These are phyloP conservation scores for Acipenser ruthenus DNA, from an alignment of 2,797 vertebrate genomes.

Conservation along the genomic window DNA sequence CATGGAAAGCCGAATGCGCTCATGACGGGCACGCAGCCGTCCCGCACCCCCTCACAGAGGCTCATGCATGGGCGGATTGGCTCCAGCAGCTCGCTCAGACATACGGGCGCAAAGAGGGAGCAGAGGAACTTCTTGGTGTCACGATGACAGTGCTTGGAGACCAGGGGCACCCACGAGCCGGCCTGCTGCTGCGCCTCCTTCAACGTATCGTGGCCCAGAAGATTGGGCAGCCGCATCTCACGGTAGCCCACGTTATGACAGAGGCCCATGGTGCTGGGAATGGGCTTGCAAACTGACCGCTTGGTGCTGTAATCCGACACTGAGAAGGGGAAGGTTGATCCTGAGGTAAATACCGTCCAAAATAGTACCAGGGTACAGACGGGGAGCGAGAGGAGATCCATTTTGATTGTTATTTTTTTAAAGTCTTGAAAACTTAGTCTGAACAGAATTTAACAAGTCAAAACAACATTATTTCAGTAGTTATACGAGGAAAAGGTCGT, in stretches of 20 bases:
- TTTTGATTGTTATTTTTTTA: background rate
- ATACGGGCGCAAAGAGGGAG: constrained; percentile 70
- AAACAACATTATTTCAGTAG: background rate
- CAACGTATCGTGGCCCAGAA: constrained; percentile 64
- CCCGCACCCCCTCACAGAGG: constrained; percentile 61
- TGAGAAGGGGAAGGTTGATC: constrained; percentile 26
- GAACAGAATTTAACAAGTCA: background rate
- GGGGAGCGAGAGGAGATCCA: constrained; percentile 4
- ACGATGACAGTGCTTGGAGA: constrained; percentile 64
- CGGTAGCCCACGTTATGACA: constrained; percentile 66
- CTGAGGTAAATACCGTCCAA: constrained; percentile 9
- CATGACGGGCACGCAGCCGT: constrained; percentile 69
- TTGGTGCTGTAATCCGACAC: constrained; percentile 38
- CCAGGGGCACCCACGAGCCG: constrained; percentile 63
- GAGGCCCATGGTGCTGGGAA: constrained; percentile 60
- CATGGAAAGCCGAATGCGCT: constrained; percentile 70
- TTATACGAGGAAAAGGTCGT: background rate
- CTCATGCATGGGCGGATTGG: constrained; percentile 57
- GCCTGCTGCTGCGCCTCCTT: constrained; percentile 68
- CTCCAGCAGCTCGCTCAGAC: constrained; percentile 52
- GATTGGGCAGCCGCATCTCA: constrained; percentile 69
- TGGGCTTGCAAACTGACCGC: constrained; percentile 58
- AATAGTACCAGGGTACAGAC: background rate
- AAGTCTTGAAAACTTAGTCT: background rate
- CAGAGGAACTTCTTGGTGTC: constrained; percentile 72